These are phyloP conservation scores for Icerya purchasi DNA, from an alignment of 2,888 invertebrate species.

Conservation along the genomic window DNA sequence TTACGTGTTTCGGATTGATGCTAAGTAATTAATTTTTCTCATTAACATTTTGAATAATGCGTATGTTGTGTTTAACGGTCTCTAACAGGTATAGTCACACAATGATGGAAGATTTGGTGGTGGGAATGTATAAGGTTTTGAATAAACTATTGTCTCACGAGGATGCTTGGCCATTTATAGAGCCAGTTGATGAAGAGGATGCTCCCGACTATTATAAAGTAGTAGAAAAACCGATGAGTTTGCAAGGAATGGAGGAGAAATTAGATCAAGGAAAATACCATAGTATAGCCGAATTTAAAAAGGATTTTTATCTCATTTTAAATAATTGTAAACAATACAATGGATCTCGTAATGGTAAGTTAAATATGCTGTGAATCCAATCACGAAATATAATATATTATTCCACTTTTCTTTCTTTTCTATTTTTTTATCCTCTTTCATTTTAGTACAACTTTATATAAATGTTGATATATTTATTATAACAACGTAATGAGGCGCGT, in stretches of 20 bases:
- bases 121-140: constrained; percentile 78
- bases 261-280: constrained; percentile 61
- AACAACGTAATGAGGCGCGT: no score
- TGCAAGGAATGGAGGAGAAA: constrained; percentile 68
- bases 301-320: constrained; percentile 76
- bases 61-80: no score
- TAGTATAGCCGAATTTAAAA: constrained; percentile 55
- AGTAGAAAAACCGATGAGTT: constrained; percentile 58
- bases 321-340: constrained; percentile 83
- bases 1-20: no score
- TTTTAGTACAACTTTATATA: constrained; percentile 8
- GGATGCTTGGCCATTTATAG: constrained; percentile 86
- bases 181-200: constrained; percentile 68
- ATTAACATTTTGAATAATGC: no score
- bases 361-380: neutral
- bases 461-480: no score
- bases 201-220: constrained; percentile 34
- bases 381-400: no score
- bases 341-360: constrained; percentile 72
- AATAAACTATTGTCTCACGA: constrained; percentile 69
- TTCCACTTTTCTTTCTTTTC: constrained; percentile 2
- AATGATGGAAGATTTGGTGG: constrained; percentile 63
- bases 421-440: no score
- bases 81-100: constrained; percentile 25
- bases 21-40: no score